Evolutionary conservation across 2,888 invertebrate species (phyloP).

Genomic region (Cataglyphis albicans): DNA sequence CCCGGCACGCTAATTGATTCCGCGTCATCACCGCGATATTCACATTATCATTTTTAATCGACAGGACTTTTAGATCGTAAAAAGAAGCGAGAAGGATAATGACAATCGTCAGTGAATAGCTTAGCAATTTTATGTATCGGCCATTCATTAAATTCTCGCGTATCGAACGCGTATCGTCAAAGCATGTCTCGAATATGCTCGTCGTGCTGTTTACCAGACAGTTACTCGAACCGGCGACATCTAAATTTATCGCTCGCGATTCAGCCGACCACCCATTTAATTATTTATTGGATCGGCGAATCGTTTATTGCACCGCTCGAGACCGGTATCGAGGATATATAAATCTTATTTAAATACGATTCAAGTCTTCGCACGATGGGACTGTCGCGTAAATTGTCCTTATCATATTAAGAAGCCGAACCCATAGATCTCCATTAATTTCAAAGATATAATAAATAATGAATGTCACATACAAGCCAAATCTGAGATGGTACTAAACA

Average conservation of each 20-base stretch:
- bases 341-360: conserved; percentile 75
- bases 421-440: conserved; percentile 54
- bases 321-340: conserved; percentile 65
- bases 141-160: conserved; percentile 56
- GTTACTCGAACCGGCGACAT: conserved; percentile 11
- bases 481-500: conserved; percentile 13
- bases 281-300: conserved; percentile 71
- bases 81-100: background rate
- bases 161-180: conserved; percentile 21
- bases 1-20: conserved; percentile 55
- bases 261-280: conserved; percentile 54
- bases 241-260: conserved; percentile 47
- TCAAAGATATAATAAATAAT: conserved; percentile 50
- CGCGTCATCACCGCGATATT: conserved; percentile 30
- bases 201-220: conserved; percentile 17
- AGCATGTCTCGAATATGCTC: background rate
- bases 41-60: conserved; percentile 30
- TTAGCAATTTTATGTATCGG: conserved; percentile 33
- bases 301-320: conserved; percentile 60
- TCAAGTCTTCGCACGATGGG: conserved; percentile 54
- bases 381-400: conserved; percentile 30
- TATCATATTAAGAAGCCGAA: conserved; percentile 45
- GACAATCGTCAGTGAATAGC: conserved; percentile 6
- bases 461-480: background rate
- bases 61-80: conserved; percentile 10